Base-by-base conservation (phyloP, 2,888 invertebrate species). In the Microplitis deprimator region DNA sequence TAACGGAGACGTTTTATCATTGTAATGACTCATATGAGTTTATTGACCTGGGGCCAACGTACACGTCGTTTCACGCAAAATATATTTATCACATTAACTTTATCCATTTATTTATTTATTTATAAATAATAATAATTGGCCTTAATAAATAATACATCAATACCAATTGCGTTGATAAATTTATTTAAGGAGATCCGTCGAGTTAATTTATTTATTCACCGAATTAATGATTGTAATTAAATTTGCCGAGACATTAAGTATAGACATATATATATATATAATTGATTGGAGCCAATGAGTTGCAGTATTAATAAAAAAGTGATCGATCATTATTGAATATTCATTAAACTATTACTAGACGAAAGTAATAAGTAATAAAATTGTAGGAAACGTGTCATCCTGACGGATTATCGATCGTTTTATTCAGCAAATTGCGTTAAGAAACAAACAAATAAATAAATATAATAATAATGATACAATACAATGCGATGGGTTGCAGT, bases 331-430 rank as follows among this genome's bases (percentile, higher is more conserved):
- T 8, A 62, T 62, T 62, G 62, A 62, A 16, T 62, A 62, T 62
- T 62, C n/a, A 62, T 8, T n/a, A 20, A 17, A 4, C 16, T 20
- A n/a, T 4, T 62, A 1, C 62, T 62, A 62, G 62, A 62, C 62
- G 62, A 62, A 62, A 62, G 62, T 62, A 62, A 62, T n/a, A n/a
- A 62, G n/a, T 17, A 62, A 6, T 16, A 50, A 50, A 50, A 50
- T n/a, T 62, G 62, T 62, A 20, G 62, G 10, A 62, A 62, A 62
- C n/a, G 62, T 62, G 62, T 62, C 62, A 62, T 62, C 62, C 20
- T 16, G 20, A 7, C 16, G 59, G 62, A 20, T 62, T 7, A 62
- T 16, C 20, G 7, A 16, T 16, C 16, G 16, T 17, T 17, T 62
- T 17, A 62, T 62, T 62, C 20, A 62, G 10, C 10, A 17, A 62